A percentile compares a stretch with the other conserved stretches of the same genome.
phyloP scores from a whole-genome alignment of 1,140 invertebrate species.

The Physella acuta region DNA sequence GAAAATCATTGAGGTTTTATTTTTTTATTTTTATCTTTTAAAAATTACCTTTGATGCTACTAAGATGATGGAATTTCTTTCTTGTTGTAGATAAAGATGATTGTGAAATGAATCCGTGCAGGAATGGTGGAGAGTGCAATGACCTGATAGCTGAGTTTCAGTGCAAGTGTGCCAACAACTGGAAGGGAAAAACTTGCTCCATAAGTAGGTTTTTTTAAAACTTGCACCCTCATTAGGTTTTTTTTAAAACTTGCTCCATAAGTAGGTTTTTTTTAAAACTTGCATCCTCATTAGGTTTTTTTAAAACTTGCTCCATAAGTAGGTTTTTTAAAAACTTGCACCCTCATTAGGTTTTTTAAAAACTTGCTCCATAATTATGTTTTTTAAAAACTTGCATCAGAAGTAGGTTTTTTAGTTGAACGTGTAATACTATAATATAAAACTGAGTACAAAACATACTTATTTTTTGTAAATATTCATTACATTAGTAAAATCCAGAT shows the following conservation, averaged over 20 bases:
- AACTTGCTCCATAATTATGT: too few species aligned
- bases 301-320: constrained; percentile 54
- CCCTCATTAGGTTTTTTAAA: neutral
- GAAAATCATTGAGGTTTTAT: neutral
- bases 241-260: too few species aligned
- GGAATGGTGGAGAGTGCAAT: constrained; percentile 74
- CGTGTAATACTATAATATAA: too few species aligned
- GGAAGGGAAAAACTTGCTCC: constrained; percentile 56
- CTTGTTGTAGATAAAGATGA: constrained; percentile 46
- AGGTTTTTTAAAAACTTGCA: constrained; percentile 32
- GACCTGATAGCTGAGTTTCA: constrained; percentile 67
- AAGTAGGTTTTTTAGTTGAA: too few species aligned
- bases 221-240: neutral
- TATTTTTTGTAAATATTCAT: too few species aligned
- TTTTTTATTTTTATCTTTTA: neutral
- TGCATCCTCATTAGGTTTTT: too few species aligned
- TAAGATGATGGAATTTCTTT: too few species aligned
- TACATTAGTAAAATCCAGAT: too few species aligned
- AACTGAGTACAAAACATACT: too few species aligned
- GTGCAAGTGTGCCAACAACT: constrained; percentile 75
- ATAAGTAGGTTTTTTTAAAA: constrained; percentile 43
- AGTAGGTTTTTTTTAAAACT: too few species aligned
- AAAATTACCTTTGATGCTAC: neutral
- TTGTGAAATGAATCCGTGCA: constrained; percentile 50
- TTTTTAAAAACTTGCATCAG: too few species aligned